These are phyloP conservation scores for Cyprinodon tularosa DNA, from an alignment of 2,113 vertebrate species.

Conservation along the genomic window DNA sequence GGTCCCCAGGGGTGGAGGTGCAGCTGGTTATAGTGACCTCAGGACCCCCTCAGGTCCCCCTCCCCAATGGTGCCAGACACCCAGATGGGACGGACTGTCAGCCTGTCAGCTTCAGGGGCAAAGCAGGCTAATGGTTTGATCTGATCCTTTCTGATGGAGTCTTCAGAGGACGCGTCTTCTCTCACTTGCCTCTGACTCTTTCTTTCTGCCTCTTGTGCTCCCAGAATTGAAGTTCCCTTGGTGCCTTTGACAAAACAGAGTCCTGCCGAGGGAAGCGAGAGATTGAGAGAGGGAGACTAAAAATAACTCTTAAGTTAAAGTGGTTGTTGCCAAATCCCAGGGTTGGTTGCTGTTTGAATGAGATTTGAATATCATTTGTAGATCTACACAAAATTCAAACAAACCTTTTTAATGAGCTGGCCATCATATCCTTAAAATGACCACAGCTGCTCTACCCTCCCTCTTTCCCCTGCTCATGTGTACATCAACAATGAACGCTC, in stretches of 20 bases:
- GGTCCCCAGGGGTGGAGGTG: slow-evolving; percentile 63
- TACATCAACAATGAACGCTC: slow-evolving; percentile 44
- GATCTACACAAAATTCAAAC: slow-evolving; percentile 28
- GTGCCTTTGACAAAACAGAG: slow-evolving; percentile 73
- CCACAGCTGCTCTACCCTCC: slow-evolving; percentile 24
- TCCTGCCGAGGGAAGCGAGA: slow-evolving; percentile 47
- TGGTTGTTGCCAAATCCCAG: slow-evolving; percentile 74
- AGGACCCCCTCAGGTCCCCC: slow-evolving; percentile 42
- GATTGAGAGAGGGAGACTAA: slow-evolving; percentile 70
- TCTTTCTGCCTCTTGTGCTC: slow-evolving; percentile 41
- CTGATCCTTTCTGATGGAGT: slow-evolving; percentile 74
- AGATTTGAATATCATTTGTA: slow-evolving; percentile 79
- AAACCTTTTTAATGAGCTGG: slow-evolving; percentile 28
- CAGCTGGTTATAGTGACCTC: slow-evolving; percentile 74
- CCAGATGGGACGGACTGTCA: slow-evolving; percentile 73
- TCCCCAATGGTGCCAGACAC: slow-evolving; percentile 51
- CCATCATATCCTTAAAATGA: slow-evolving; percentile 57
- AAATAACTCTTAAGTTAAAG: slow-evolving; percentile 80
- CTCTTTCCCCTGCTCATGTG: slow-evolving; percentile 58
- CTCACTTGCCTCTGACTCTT: slow-evolving; percentile 53
- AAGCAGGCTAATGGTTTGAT: slow-evolving; percentile 67
- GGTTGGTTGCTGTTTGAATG: slow-evolving; percentile 73
- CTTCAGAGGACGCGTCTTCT: slow-evolving; percentile 56
- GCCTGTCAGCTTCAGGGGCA: slow-evolving; percentile 59
- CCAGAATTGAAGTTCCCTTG: slow-evolving; percentile 79